Evolutionary conservation across 2,113 vertebrate species (phyloP), one percentile per base, ranked within the genome.

Genomic region (Ageneiosus marmoratus): DNA sequence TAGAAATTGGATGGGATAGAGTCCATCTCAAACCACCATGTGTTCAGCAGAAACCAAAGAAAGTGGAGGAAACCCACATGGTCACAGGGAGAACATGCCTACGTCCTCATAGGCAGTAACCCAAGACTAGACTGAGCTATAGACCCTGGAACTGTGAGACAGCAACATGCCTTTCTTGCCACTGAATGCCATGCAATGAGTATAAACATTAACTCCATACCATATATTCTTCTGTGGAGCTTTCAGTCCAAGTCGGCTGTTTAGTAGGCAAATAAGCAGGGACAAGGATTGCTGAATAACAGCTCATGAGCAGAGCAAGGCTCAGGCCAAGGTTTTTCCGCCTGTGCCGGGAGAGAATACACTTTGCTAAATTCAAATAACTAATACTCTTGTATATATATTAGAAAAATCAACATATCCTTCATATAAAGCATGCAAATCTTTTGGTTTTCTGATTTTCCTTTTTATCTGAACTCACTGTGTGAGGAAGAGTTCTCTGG

Each of bases 211-310:
- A 75, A 73, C 1, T 60, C 12, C 51, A 27, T 79, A 94, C 94
- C 89, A 85, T 88, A 15, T 88, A 78, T 27, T 85, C 4, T 11
- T 83, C 63, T 27, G 53, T 67, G 27, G 75, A 85, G 24, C 80
- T 80, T 77, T 89, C 89, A 70, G 69, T 63, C 50, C 76, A 44
- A 79, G 16, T 56, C 16, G n/a, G 62, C 1, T 82, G 84, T 18
- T 88, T 37, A 20, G 41, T 22, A 2, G 89, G 87, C 29, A 92
- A 85, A 86, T 94, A 93, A 2, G 90, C 92, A 77, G 94, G 94
- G 69, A 93, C 88, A 74, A 95, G 88, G 86, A 95, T 73, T 16
- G 90, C 91, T 1, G 86, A 88, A 87, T 94, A 95, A 80, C 92
- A 92, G 82, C 91, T 89, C 0, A 93, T 78, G 51, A 95, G 80